A percentile compares a stretch with the other conserved stretches of the same genome.
Conservation (phyloP, 2,113 vertebrate species). For the Podarcis raffonei region DNA sequence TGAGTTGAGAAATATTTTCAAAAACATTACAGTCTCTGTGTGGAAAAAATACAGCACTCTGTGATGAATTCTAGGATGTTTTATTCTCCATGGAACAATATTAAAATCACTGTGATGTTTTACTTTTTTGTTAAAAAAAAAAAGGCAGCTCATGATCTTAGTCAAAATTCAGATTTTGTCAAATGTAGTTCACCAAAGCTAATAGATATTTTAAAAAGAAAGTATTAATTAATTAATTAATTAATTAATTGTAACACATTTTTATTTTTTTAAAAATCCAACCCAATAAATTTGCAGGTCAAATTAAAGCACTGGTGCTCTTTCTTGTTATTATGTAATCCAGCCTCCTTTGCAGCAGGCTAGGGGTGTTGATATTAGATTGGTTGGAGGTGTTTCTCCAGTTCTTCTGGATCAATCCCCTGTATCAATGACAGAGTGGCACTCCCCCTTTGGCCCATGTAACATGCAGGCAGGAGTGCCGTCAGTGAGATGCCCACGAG, state of each 20-base stretch:
- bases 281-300: neutral
- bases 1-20: neutral
- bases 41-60: neutral
- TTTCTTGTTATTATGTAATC: neutral
- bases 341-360: no score
- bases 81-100: neutral
- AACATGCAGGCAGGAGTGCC: no score
- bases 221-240: neutral
- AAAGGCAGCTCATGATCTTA: neutral
- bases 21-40: neutral
- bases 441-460: no score
- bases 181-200: neutral
- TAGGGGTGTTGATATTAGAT: no score
- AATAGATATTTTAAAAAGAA: neutral
- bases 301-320: neutral
- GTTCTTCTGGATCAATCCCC: no score
- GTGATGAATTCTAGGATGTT: neutral
- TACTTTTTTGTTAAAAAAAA: neutral
- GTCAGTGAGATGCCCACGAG: no score
- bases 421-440: no score
- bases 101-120: neutral
- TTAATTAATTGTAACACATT: no score
- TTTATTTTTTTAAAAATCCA: neutral
- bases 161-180: neutral
- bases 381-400: no score